Base-by-base conservation (phyloP, 2,113 vertebrate genomes). In the Anhinga rufa region DNA sequence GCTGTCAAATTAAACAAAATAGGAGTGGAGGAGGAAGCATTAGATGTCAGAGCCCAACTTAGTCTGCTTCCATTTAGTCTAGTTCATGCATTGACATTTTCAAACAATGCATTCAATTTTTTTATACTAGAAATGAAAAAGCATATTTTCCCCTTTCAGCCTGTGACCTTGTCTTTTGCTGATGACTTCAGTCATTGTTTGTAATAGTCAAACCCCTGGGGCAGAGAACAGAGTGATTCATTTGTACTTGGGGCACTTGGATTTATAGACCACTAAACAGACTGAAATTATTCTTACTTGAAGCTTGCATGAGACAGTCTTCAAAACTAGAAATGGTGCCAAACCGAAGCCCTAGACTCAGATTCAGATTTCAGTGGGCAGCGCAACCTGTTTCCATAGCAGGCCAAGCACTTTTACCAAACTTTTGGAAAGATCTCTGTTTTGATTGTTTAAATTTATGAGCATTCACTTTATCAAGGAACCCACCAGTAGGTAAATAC, bases 141-240 rank as follows among this genome's bases (percentile, higher is more conserved):
- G 92, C 88, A 82, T 95, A 92, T 96, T 97, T 96, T 96, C 65
- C 48, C 75, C 91, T 91, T 97, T 95, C 87, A 95, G 96, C 78
- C 83, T 93, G 86, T 92, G 95, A 95, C 95, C 94, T 70, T 2
- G 42, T 86, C 92, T 94, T 92, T 66, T 88, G 62, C 96, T 83
- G 88, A 93, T 97, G 96, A 97, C 91, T 97, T 97, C 96, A 97
- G 95, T 94, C 97, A 95, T 97, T 97, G 96, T 97, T 96, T 96
- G 91, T 40, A 96, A 91, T 95, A 95, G 91, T 80, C 86, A 96
- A 79, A 36, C 51, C 96, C 96, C 92, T 79, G 86, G 93, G 94
- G 96, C 95, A 96, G 70, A 96, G 94, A 97, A 91, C 71, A 94
- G 91, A 97, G 81, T 95, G 92, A 97, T 97, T 98, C 92, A 97